These are phyloP conservation scores for Cerceris rybyensis DNA, from an alignment of 2,888 invertebrate genomes.

Conservation along the genomic window DNA sequence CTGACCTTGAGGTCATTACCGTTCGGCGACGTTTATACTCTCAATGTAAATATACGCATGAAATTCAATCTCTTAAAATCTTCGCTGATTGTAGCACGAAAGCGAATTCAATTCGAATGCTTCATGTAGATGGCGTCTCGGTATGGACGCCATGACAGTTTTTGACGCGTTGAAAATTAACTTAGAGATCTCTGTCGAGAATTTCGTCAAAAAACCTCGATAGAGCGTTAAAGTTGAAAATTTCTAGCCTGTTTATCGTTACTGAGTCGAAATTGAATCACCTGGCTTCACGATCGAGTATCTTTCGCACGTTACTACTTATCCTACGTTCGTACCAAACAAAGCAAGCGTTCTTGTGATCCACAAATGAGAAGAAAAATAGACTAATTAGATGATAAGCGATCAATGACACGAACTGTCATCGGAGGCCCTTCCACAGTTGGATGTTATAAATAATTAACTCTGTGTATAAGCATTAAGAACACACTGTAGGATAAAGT, in stretches of 20 bases:
- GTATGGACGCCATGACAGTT: too few species aligned
- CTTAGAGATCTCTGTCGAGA: too few species aligned
- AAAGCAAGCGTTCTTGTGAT: constrained; percentile 17
- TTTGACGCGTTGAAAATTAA: too few species aligned
- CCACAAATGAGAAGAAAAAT: neutral
- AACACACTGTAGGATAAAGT: constrained; percentile 24
- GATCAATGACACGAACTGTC: neutral
- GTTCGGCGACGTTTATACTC: neutral
- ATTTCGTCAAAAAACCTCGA: too few species aligned
- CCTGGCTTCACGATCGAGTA: neutral
- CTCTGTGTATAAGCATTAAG: constrained; percentile 32
- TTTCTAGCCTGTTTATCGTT: too few species aligned
- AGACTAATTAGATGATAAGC: constrained; percentile 29
- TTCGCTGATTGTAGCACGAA: too few species aligned
- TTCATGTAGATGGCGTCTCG: too few species aligned
- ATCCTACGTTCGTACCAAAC: neutral
- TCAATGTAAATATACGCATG: too few species aligned
- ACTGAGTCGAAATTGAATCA: too few species aligned
- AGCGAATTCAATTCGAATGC: too few species aligned
- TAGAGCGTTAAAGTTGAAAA: too few species aligned
- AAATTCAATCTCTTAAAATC: too few species aligned
- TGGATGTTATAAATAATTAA: constrained; percentile 28
- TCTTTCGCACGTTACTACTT: neutral
- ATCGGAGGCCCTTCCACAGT: constrained; percentile 5
- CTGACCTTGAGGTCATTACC: neutral